Evolutionary conservation across 2,797 vertebrate genomes (phyloP), one percentile per base, ranked within the genome.

Genomic region (Paedocypris micromegethes): DNA sequence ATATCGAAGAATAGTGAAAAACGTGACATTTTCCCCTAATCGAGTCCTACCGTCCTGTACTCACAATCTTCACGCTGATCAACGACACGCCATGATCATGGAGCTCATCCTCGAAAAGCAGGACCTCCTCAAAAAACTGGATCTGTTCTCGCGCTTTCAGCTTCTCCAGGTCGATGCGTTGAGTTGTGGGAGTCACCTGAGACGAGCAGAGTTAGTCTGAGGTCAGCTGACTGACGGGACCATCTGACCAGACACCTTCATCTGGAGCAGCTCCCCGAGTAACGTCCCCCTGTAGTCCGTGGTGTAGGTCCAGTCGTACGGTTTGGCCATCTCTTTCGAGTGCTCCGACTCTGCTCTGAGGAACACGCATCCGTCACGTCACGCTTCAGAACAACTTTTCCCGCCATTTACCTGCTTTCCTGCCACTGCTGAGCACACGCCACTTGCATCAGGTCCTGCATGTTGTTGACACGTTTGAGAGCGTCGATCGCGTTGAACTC

Each of bases 351-450:
- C 95, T 2, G 89, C 87, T 86, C 95, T 97, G 64, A 6, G 6
- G 59, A 58, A 64, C 54, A 67, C 41, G 9, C 59, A 42, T 46
- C 47, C 44, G 5, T 66, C 46, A 23, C 38, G 7, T 5, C 4
- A 3, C 68, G 42, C 46, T 55, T 9, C 5, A 69, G 23, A 4
- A 23, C 5, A 8, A 50, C 23, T 42, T 54, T 4, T 7, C 5
- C 7, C 42, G 42, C 8, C 49, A 80, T 88, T 85, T 72, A 86
- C 92, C 96, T 92, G 90, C 95, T 96, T 76, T 97, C 94, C 82
- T 93, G 94, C 96, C 96, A 98, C 72, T 97, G 95, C 69, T 96
- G 94, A 9, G 96, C 95, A 85, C 96, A 98, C 5, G 96, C 95
- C 64, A 98, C 96, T 83, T 98, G 93, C 40, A 98, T 90, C 52